Evolutionary conservation across 2,113 vertebrate species (phyloP).

Genomic region (Gasterosteus aculeatus): DNA sequence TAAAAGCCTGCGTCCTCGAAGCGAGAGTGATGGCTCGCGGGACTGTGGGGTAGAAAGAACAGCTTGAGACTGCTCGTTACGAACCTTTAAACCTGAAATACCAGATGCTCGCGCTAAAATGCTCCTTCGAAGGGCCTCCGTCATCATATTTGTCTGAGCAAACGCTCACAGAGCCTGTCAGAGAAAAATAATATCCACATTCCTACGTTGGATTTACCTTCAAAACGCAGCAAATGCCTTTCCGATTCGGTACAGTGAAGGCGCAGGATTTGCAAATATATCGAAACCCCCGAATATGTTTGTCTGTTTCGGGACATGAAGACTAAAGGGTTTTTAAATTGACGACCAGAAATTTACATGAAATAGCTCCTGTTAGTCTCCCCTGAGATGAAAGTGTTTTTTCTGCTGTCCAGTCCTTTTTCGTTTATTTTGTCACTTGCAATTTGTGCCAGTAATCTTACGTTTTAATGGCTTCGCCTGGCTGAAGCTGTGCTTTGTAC

Average conservation of each 20-base stretch:
- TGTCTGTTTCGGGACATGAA: slow-evolving; percentile 16
- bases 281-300: slow-evolving; percentile 1
- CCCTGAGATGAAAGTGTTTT: not conserved
- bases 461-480: slow-evolving; percentile 35
- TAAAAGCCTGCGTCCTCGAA: slow-evolving; percentile 61
- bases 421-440: slow-evolving; percentile 16
- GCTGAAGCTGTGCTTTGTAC: slow-evolving; percentile 10
- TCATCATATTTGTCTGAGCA: slow-evolving; percentile 31
- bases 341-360: not conserved
- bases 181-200: slow-evolving; percentile 40
- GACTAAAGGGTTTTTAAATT: slow-evolving; percentile 16
- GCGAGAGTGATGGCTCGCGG: slow-evolving; percentile 44
- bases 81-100: slow-evolving; percentile 63
- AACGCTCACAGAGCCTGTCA: slow-evolving; percentile 32
- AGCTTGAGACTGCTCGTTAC: slow-evolving; percentile 59
- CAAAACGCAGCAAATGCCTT: slow-evolving; percentile 18
- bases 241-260: slow-evolving; percentile 17
- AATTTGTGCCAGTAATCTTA: slow-evolving; percentile 41
- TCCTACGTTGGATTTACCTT: slow-evolving; percentile 36
- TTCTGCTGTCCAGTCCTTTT: slow-evolving; percentile 6
- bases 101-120: slow-evolving; percentile 54
- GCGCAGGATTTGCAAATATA: slow-evolving; percentile 18
- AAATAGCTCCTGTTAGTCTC: slow-evolving; percentile 1
- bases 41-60: slow-evolving; percentile 47
- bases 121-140: slow-evolving; percentile 37